Percentiles rank a stretch among this genome's conserved stretches.
Conservation (phyloP, 2,113 vertebrate species). For the Apteryx mantelli region DNA sequence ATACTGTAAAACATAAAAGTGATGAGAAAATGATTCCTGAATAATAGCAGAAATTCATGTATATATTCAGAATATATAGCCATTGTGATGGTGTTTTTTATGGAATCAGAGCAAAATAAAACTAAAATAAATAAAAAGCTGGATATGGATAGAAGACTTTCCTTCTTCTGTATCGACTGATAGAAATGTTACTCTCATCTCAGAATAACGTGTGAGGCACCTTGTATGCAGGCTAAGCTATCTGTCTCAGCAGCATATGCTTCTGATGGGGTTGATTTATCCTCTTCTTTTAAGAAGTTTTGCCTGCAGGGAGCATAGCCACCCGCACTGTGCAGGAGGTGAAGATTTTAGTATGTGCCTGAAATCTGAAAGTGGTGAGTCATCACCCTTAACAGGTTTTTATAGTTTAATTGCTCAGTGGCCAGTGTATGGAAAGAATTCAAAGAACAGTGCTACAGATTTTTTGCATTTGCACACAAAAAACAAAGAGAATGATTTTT, state of each 20-base stretch:
- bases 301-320: conserved; percentile 3
- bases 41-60: neutral
- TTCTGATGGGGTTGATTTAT: conserved; percentile 1
- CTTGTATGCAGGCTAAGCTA: neutral
- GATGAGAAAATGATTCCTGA: neutral
- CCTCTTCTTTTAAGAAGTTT: conserved; percentile 24
- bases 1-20: neutral
- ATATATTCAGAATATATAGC: neutral
- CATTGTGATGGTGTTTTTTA: neutral
- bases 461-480: neutral
- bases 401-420: neutral
- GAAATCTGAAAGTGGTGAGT: conserved; percentile 35
- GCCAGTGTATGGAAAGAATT: neutral
- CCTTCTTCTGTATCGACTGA: neutral
- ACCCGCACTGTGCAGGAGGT: neutral
- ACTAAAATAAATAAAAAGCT: neutral
- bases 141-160: neutral
- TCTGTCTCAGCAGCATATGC: neutral
- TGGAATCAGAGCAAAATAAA: neutral
- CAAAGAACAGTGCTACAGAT: neutral
- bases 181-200: neutral
- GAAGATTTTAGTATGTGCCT: conserved; percentile 34
- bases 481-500: neutral
- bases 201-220: neutral
- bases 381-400: conserved; percentile 12